Conservation (phyloP, 2,113 vertebrate genomes). For the Corythoichthys intestinalis region DNA sequence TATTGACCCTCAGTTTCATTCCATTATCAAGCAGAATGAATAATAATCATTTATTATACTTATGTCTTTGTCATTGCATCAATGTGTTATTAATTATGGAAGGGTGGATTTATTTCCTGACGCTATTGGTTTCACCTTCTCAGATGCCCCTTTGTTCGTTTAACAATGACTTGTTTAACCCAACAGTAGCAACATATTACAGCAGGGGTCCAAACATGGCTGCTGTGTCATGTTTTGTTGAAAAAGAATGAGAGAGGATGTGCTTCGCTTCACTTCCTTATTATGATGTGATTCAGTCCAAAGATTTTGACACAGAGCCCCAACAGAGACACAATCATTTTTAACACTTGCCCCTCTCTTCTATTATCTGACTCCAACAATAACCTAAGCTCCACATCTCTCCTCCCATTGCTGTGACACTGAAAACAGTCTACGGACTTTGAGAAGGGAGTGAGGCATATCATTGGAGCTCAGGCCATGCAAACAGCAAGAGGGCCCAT, state of each 20-base stretch:
- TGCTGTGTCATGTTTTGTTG: conserved; percentile 58
- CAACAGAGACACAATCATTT: conserved; percentile 74
- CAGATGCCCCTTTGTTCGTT: conserved; percentile 35
- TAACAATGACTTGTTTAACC: conserved; percentile 47
- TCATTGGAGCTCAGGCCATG: conserved; percentile 74
- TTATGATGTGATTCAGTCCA: conserved; percentile 78
- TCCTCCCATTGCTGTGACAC: conserved; percentile 63
- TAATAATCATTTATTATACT: not conserved
- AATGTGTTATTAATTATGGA: not conserved
- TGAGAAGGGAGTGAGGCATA: conserved; percentile 78
- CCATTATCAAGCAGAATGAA: not conserved
- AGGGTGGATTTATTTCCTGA: conserved; percentile 6
- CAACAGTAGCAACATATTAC: conserved; percentile 57
- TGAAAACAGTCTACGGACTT: conserved; percentile 75
- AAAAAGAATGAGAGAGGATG: conserved; percentile 59
- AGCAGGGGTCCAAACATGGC: conserved; percentile 61
- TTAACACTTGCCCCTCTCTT: conserved; percentile 68
- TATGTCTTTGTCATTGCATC: not conserved
- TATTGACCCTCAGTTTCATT: not conserved
- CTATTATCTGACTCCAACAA: conserved; percentile 68
- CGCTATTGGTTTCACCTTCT: conserved; percentile 17
- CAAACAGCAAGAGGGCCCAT: conserved; percentile 74
- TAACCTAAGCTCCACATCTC: conserved; percentile 64
- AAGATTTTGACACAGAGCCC: conserved; percentile 67
- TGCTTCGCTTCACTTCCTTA: conserved; percentile 69